Base-by-base conservation (phyloP, 2,888 invertebrate species). In the Caenorhabditis angaria region DNA sequence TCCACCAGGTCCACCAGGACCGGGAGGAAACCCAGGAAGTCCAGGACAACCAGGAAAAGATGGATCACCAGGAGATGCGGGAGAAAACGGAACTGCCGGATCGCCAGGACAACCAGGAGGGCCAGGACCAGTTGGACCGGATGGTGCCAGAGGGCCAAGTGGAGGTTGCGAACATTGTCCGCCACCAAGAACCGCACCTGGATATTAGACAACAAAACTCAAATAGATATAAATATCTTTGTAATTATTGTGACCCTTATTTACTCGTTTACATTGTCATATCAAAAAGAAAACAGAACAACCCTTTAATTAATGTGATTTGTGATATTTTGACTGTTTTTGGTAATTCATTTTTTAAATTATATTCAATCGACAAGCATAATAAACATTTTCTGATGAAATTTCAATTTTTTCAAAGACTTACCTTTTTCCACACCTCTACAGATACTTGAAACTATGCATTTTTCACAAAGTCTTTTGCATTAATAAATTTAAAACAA, bases 91-190 rank as follows among this genome's bases (percentile, higher is more conserved):
- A 57, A 61, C 66, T 25, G 70, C 70, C 22, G 78, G 78, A 59
- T 20, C 61, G 24, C 66, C 74, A 55, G 78, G 78, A 65, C 54
- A 65, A 22, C 65, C 70, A 4, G 78, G 78, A 61, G 63, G 61
- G 24, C 63, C 58, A 20, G 78, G 78, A 73, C 67, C 65, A 28
- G 70, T 70, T 35, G 78, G 78, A 56, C 65, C 62, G 22, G 63
- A 76, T 53, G 78, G 78, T 53, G 56, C 64, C 4, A 53, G 65
- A 32, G 78, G 78, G 32, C 73, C 76, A 47, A 69, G 70, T 32
- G 78, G 78, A 47, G 73, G 73, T n/a, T 78, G 78, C 59, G 76
- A 65, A 58, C 78, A 78, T 59, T 78, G 78, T 59, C 69, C 78
- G 51, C 76, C 78, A 54, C 78, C 78, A 55, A 72, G 78, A 66